Evolutionary conservation across 1,140 invertebrate genomes (phyloP).

Genomic region (Tetragnatha versicolor): DNA sequence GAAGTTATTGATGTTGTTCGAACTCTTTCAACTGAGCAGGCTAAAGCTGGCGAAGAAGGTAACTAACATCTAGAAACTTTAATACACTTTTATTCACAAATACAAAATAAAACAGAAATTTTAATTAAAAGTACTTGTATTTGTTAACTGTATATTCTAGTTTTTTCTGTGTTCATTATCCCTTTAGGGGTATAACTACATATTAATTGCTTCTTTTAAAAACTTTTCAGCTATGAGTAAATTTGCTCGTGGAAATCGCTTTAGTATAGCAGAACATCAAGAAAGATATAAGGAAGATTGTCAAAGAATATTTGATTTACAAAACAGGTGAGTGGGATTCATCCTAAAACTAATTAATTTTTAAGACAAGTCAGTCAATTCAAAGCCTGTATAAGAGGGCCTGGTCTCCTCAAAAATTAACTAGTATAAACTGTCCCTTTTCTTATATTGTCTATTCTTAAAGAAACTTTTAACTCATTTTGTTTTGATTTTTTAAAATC

Average conservation of each 20-base stretch:
- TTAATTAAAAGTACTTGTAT: neutral
- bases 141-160: too few species aligned
- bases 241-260: slow-evolving; percentile 97
- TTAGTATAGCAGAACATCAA: slow-evolving; percentile 98
- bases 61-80: slow-evolving; percentile 66
- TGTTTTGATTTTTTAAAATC: too few species aligned
- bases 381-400: too few species aligned
- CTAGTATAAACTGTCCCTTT: too few species aligned
- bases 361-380: too few species aligned
- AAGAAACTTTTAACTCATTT: too few species aligned
- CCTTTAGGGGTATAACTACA: too few species aligned
- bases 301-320: slow-evolving; percentile 96
- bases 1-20: slow-evolving; percentile 97
- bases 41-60: slow-evolving; percentile 95
- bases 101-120: neutral
- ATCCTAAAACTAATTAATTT: too few species aligned
- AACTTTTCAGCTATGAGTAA: slow-evolving; percentile 80
- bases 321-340: slow-evolving; percentile 86
- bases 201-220: neutral
- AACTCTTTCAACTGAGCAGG: slow-evolving; percentile 97
- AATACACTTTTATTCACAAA: neutral
- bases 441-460: too few species aligned
- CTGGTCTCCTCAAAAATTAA: too few species aligned
- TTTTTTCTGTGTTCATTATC: too few species aligned
- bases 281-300: slow-evolving; percentile 99